A percentile compares a stretch with the other conserved stretches of the same genome.
Evolutionary conservation across 2,888 invertebrate genomes (phyloP).

Genomic region (Lomographa bimaculata): DNA sequence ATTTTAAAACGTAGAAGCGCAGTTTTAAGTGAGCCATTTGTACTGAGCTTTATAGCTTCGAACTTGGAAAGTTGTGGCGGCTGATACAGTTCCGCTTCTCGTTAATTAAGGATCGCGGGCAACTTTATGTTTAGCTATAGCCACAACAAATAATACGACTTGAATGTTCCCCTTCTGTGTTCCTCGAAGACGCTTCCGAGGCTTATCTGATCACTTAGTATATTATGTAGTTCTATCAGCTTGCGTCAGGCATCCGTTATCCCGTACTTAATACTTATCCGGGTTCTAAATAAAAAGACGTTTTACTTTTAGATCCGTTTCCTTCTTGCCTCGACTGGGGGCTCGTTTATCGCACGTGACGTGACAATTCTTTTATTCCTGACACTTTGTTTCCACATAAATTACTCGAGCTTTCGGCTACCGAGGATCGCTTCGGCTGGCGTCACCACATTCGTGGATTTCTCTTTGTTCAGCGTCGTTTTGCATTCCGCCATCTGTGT

Average conservation of each 20-base stretch:
- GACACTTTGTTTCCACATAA: conserved; percentile 73
- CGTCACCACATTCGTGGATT: conserved; percentile 59
- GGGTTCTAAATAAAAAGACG: conserved; percentile 57
- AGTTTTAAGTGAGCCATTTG: conserved; percentile 53
- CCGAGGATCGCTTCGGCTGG: conserved; percentile 59
- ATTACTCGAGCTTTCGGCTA: conserved; percentile 64
- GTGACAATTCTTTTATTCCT: conserved; percentile 70
- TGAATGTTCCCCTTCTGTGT: conserved; percentile 61
- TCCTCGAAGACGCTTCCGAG: conserved; percentile 46
- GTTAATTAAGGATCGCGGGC: conserved; percentile 65
- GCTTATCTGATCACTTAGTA: conserved; percentile 69
- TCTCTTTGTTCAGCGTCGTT: conserved; percentile 64
- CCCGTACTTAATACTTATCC: conserved; percentile 52
- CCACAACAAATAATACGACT: conserved; percentile 69
- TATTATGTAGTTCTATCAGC: conserved; percentile 49
- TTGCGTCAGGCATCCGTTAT: conserved; percentile 58
- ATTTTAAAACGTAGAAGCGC: conserved; percentile 56
- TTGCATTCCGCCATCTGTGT: conserved; percentile 81
- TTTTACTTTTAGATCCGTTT: conserved; percentile 46
- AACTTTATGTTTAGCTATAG: conserved; percentile 66
- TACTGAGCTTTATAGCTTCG: conserved; percentile 40
- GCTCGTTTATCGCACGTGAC: conserved; percentile 67
- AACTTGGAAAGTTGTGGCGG: conserved; percentile 30
- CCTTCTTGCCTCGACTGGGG: conserved; percentile 46
- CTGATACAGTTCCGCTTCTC: conserved; percentile 57